These are phyloP conservation scores for Entosphenus tridentatus DNA, from an alignment of 2,113 vertebrate species.

Conservation along the genomic window DNA sequence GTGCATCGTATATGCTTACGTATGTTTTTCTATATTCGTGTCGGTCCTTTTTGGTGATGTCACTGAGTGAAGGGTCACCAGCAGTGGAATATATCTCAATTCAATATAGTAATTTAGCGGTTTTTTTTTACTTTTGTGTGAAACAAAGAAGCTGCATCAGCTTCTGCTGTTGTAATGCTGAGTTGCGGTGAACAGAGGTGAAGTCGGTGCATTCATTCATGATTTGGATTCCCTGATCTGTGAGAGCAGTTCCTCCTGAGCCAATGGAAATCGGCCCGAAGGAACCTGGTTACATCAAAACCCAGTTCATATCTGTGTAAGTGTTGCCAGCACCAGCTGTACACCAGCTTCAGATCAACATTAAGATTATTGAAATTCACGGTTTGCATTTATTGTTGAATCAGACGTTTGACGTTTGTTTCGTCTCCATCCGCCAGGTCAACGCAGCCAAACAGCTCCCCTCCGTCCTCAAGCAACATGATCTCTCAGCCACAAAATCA, in stretches of 20 bases:
- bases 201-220: not conserved
- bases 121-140: not conserved
- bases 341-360: too few species aligned
- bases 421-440: too few species aligned
- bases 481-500: too few species aligned
- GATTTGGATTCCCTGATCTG: not conserved
- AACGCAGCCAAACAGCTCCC: too few species aligned
- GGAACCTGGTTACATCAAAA: not conserved
- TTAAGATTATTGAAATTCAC: too few species aligned
- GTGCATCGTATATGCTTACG: too few species aligned
- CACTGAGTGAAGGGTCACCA: too few species aligned
- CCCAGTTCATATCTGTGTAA: constrained; percentile 6
- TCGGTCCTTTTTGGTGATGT: too few species aligned
- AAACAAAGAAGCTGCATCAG: not conserved
- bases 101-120: not conserved
- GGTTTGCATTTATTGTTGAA: too few species aligned
- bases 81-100: not conserved
- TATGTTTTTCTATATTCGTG: too few species aligned
- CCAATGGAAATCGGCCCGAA: constrained; percentile 1
- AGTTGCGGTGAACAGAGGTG: not conserved
- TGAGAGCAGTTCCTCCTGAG: not conserved
- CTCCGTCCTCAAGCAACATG: too few species aligned
- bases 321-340: not conserved
- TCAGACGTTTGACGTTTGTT: too few species aligned
- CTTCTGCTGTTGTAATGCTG: not conserved